Conservation (phyloP, 1,140 invertebrate genomes). For the Papilio xuthus region DNA sequence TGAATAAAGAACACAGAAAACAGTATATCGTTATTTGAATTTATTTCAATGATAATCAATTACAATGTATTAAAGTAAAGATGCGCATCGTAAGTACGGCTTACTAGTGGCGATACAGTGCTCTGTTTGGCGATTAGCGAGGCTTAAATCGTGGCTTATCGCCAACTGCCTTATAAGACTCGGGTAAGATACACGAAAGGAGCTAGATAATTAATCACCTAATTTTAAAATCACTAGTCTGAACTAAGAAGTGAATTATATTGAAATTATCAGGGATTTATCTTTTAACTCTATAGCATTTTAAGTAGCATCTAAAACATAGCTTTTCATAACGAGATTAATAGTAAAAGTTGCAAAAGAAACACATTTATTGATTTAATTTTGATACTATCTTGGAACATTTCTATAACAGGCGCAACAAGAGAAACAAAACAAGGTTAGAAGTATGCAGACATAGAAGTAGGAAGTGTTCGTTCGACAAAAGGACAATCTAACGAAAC, state of each 20-base stretch:
- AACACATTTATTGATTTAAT: not conserved
- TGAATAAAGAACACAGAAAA: too few relatives aligned
- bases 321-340: not conserved
- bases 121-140: conserved; percentile 15
- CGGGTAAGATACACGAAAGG: conserved; percentile 3
- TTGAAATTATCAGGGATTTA: conserved; percentile 38
- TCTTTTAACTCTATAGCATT: not conserved
- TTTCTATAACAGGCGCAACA: not conserved
- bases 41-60: not conserved
- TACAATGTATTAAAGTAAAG: conserved; percentile 28
- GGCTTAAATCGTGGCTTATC: conserved; percentile 24
- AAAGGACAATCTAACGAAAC: conserved; percentile 26
- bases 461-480: conserved; percentile 23
- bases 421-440: conserved; percentile 8
- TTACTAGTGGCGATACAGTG: not conserved
- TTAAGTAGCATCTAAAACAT: not conserved
- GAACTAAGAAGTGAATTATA: conserved; percentile 40
- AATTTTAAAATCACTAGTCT: conserved; percentile 46
- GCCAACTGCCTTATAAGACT: conserved; percentile 30
- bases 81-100: conserved; percentile 6
- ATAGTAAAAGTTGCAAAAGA: too few relatives aligned
- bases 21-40: not conserved
- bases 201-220: conserved; percentile 46
- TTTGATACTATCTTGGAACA: not conserved
- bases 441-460: conserved; percentile 9